Evolutionary conservation across 2,888 invertebrate genomes (phyloP), one percentile per base, ranked within the genome.

Genomic region (Eupithecia subfuscata): DNA sequence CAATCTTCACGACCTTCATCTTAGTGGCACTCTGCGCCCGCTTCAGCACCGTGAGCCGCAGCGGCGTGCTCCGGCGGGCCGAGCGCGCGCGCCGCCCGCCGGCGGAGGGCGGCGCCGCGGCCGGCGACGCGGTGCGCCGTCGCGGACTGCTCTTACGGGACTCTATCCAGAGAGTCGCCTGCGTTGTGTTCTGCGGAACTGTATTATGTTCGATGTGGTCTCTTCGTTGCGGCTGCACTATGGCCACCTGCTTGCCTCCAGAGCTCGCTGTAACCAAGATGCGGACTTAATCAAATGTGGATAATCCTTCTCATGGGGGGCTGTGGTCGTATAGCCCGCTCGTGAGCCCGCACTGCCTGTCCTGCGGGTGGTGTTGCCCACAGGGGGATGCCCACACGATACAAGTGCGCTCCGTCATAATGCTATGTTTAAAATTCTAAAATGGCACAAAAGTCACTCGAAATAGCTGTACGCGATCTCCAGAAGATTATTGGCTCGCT

Each of bases 191-290:
- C 64, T 82, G 78, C 11, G 78, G 71, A 34, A 75, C 75, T 75
- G 70, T 18, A 60, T 79, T 84, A 30, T 82, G 85, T 9, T 88
- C 86, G 1, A 72, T 78, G 4, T 88, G 84, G 75, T 90, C 91
- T 75, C 95, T 82, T 48, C 94, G 82, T 79, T 93, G 94, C 0
- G 95, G 95, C 81, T 94, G 95, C 60, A 95, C 95, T 14, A 95
- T 88, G 7, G 95, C 95, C 73, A 95, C 93, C 79, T 95, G 95
- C 78, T 92, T 92, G 9, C 89, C 91, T 22, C 90, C 90, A 0
- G 87, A 82, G 69, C 83, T 82, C 2, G 85, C 88, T 87, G 75
- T 22, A 16, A 64, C 40, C 11, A 43, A 64, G 30, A 72, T 18
- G 60, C 14, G 6, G 34, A 30, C 5, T 30, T 7, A n/a, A 52